These are phyloP conservation scores for Corythornis madagascariensis DNA, from an alignment of 2,113 vertebrate genomes.

Conservation along the genomic window DNA sequence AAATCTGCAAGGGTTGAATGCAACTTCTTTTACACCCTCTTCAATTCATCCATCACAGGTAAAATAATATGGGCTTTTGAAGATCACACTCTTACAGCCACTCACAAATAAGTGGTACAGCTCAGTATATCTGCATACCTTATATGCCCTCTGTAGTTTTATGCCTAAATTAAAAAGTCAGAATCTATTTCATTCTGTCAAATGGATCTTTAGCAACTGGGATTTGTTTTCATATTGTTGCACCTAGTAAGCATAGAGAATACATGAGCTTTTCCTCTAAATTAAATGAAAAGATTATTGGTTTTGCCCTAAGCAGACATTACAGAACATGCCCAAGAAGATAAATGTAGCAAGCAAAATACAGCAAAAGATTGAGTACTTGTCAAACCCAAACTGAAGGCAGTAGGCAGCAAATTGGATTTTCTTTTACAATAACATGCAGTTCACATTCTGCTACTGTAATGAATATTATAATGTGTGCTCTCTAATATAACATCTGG, in stretches of 20 bases:
- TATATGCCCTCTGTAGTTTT: not conserved
- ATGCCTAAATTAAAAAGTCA: conserved; percentile 59
- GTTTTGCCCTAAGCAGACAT: conserved; percentile 68
- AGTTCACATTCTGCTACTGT: conserved; percentile 57
- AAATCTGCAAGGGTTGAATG: not conserved
- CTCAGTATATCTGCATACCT: not conserved
- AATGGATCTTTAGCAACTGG: conserved; percentile 64
- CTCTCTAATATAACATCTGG: conserved; percentile 57
- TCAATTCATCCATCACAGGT: not conserved
- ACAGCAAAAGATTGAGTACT: conserved; percentile 53
- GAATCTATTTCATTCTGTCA: conserved; percentile 57
- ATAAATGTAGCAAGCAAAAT: conserved; percentile 61
- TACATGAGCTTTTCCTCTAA: conserved; percentile 60
- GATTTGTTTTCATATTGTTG: conserved; percentile 61
- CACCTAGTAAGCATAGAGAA: conserved; percentile 46
- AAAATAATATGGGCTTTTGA: not conserved
- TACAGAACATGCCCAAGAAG: conserved; percentile 57
- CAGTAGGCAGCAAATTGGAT: conserved; percentile 73
- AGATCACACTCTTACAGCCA: not conserved
- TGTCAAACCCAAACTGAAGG: conserved; percentile 74
- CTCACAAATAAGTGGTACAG: conserved; percentile 39
- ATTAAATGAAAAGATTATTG: conserved; percentile 73
- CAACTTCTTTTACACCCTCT: not conserved
- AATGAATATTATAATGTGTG: conserved; percentile 70
- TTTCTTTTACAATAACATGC: conserved; percentile 71